These are phyloP conservation scores for Synanthedon formicaeformis DNA, from an alignment of 2,888 invertebrate genomes.

Conservation along the genomic window DNA sequence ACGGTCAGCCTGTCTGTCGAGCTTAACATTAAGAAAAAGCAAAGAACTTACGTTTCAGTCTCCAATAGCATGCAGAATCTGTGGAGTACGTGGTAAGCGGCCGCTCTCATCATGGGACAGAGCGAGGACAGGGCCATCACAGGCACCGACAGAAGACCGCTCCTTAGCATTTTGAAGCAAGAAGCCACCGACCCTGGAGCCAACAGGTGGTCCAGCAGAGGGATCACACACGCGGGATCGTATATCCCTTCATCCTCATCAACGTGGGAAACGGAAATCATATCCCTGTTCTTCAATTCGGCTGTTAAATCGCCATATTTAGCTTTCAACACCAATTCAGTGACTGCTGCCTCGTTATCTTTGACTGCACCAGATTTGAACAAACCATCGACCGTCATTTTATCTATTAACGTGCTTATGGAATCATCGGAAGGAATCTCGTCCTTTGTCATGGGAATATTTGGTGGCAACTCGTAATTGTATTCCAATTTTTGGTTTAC, in stretches of 20 bases:
- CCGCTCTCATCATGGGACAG: conserved; percentile 75
- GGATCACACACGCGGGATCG: conserved; percentile 86
- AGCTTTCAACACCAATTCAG: conserved; percentile 21
- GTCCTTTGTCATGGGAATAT: conserved; percentile 10
- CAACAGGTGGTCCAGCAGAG: conserved; percentile 79
- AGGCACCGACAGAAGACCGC: conserved; percentile 77
- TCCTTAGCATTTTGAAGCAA: conserved; percentile 76
- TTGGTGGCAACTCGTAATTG: conserved; percentile 35
- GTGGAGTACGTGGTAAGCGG: conserved; percentile 80
- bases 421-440: conserved; percentile 13
- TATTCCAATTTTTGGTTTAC: conserved; percentile 70
- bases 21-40: background rate
- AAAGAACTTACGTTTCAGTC: conserved; percentile 68
- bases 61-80: conserved; percentile 82
- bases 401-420: conserved; percentile 20
- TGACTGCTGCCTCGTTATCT: conserved; percentile 28
- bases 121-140: conserved; percentile 78
- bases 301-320: conserved; percentile 23
- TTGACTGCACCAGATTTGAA: conserved; percentile 19
- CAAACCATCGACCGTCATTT: conserved; percentile 25
- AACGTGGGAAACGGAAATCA: conserved; percentile 26
- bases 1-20: too few species aligned
- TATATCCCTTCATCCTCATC: conserved; percentile 68
- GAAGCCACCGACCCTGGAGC: conserved; percentile 81
- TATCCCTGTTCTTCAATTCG: conserved; percentile 21